Percentiles rank a stretch among this genome's conserved stretches.
Conservation (phyloP, 1,140 invertebrate species). For the Ceratina australensis region DNA sequence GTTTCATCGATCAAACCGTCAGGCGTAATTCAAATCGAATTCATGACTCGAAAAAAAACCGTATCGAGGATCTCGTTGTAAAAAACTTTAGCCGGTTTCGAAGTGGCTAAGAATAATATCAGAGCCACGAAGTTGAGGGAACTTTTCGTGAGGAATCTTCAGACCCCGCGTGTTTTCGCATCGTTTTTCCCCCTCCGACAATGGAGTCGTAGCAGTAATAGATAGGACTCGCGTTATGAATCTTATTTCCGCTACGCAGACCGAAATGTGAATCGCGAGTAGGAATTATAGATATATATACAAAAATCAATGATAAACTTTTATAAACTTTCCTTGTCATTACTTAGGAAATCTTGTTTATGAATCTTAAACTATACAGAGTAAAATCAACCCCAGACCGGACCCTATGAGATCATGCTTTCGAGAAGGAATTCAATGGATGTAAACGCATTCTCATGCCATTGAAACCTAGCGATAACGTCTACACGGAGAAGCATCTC, state of each 20-base stretch:
- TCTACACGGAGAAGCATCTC: too few species aligned
- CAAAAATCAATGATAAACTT: too few species aligned
- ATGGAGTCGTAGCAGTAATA: slow-evolving; percentile 52
- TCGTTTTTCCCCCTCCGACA: not conserved
- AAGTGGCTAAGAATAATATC: slow-evolving; percentile 35
- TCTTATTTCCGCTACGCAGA: slow-evolving; percentile 46
- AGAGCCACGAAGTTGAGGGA: slow-evolving; percentile 39
- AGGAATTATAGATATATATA: too few species aligned
- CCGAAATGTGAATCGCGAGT: not conserved
- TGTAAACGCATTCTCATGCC: too few species aligned
- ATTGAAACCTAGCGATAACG: too few species aligned
- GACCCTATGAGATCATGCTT: too few species aligned
- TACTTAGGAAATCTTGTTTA: too few species aligned
- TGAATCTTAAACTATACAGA: too few species aligned
- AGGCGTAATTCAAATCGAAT: slow-evolving; percentile 18
- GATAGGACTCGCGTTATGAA: slow-evolving; percentile 52
- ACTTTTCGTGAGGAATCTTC: slow-evolving; percentile 51
- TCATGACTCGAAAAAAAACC: slow-evolving; percentile 22
- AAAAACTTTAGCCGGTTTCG: slow-evolving; percentile 17
- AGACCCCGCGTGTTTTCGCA: slow-evolving; percentile 41
- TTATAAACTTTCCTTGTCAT: too few species aligned
- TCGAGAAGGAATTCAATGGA: too few species aligned
- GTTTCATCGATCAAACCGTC: not conserved
- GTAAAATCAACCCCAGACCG: too few species aligned
- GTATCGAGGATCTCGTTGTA: slow-evolving; percentile 4